Base-by-base conservation (phyloP, 1,140 invertebrate genomes). In the Euschistus heros region DNA sequence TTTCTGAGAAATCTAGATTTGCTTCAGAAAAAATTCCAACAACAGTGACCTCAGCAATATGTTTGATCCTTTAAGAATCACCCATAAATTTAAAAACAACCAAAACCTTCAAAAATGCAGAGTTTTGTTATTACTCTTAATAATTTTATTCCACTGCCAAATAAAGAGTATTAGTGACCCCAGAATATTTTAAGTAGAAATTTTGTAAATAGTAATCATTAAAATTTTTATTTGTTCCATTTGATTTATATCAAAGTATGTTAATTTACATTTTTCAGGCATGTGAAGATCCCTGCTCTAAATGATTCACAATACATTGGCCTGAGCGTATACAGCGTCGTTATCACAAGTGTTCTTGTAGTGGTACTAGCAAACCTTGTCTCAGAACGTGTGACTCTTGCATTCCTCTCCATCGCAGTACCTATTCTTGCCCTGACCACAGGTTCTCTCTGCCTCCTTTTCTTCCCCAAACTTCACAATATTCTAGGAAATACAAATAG, bases 301-400 rank as follows among this genome's bases (percentile, higher is more conserved):
- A 98, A 98, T 74, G 96, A 98, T 76, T 96, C 92, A 17, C 94
- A 97, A 74, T 96, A 97, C 75, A 97, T 98, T 69, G 90, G 89
- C 4, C 85, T 94, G 73, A 92, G 89, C 68, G 91, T 96, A 0
- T 95, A 96, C 74, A 92, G 89, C 61, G 91, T 92, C 2, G 89
- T 95, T 17, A 89, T 94, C 65, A 92, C 89, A 30, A 89, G 88
- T 54, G 82, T 86, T 6, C 86, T 92, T 70, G 88, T 92, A 2
- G 88, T 94, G 0, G 87, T 89, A 0, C 77, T 92, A 63, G 91
- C 89, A 7, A 91, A 90, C 71, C 80, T 94, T 14, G 84, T 94
- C 52, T 86, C 87, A 14, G 89, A 94, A 71, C 80, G 88, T 37
- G 88, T 89, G 0, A 92, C 91, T 0, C 72, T 94, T 24, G 87